phyloP scores from a whole-genome alignment of 1,140 invertebrate genomes.

The Bilobella aurantiaca region DNA sequence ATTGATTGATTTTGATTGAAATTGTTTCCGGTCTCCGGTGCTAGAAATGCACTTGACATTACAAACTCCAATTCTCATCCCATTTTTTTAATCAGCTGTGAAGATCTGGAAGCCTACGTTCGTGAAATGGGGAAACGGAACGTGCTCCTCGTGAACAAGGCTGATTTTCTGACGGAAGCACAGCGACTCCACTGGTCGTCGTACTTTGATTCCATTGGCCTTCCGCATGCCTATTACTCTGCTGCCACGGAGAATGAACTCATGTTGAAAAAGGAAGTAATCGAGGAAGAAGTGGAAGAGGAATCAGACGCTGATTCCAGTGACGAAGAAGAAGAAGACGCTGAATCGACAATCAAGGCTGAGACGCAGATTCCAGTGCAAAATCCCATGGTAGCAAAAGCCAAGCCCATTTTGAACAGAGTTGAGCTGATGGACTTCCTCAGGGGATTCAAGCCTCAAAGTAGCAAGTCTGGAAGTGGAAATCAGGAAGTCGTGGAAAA shows the following conservation, averaged over 20 bases:
- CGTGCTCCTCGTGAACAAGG: slow-evolving; percentile 88
- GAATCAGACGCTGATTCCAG: slow-evolving; percentile 42
- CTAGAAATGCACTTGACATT: background rate
- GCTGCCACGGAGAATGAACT: slow-evolving; percentile 46
- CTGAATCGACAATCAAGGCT: slow-evolving; percentile 37
- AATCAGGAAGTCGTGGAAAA: no score
- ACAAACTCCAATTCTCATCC: background rate
- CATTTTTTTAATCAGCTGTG: slow-evolving; percentile 50
- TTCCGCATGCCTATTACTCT: slow-evolving; percentile 74
- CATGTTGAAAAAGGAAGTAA: slow-evolving; percentile 43
- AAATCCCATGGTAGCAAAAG: slow-evolving; percentile 34
- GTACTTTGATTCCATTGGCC: slow-evolving; percentile 63
- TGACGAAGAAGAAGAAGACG: slow-evolving; percentile 25
- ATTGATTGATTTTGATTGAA: no score
- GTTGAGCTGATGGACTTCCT: slow-evolving; percentile 53
- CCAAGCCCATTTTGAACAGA: slow-evolving; percentile 37
- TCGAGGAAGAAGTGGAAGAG: slow-evolving; percentile 38
- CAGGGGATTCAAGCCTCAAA: slow-evolving; percentile 49
- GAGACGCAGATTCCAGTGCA: slow-evolving; percentile 26
- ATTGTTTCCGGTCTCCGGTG: no score
- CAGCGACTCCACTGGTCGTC: slow-evolving; percentile 77
- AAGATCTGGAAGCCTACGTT: slow-evolving; percentile 90
- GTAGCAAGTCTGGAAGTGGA: no score
- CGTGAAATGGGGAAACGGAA: slow-evolving; percentile 75
- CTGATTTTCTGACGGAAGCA: slow-evolving; percentile 75